Base-by-base conservation (phyloP, 2,113 vertebrate genomes). In the Cisticola juncidis region DNA sequence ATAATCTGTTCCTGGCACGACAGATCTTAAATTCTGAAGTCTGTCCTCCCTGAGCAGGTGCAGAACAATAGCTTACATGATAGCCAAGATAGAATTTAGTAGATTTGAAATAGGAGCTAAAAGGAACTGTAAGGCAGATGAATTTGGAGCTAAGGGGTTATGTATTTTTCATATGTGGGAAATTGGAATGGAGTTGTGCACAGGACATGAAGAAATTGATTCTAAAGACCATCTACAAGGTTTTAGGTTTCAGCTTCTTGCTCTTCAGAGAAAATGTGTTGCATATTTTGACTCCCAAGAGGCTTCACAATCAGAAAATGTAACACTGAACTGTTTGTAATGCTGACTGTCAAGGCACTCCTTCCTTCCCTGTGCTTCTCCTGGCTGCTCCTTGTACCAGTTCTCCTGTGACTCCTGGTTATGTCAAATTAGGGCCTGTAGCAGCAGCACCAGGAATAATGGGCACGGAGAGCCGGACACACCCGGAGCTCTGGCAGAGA, bases 371-470 rank as follows among this genome's bases (percentile, higher is more conserved):
- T 56, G 36, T 79, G 50, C 82, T 78, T 28, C 90, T 90, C 62
- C 33, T 81, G 35, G 48, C 53, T 47, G 66, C 40, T 93, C 38
- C 35, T 91, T 66, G 6, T 92, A 91, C 91, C 86, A 81, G 81
- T 86, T 95, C 92, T 94, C 94, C 60, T 70, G 92, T 81, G 94
- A 60, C 22, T 94, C 81, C 77, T n/a, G 2, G 79, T 95, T 95
- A 83, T 88, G 91, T 86, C 81, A 94, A 95, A 94, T 88, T 47
- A 86, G 88, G 72, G 88, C 90, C 86, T 78, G 81, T 70, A 82
- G 94, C 91, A 95, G 38, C 71, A 85, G 89, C 87, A 36, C 87
- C 81, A 83, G 95, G 92, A 96, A 97, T 96, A 94, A 97, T 95
- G 93, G 95, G 86, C 95, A 73, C 6, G 4, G 36, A 72, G 60